Evolutionary conservation across 1,140 invertebrate genomes (phyloP), one percentile per base, ranked within the genome.

Genomic region (Aphelinus certus): DNA sequence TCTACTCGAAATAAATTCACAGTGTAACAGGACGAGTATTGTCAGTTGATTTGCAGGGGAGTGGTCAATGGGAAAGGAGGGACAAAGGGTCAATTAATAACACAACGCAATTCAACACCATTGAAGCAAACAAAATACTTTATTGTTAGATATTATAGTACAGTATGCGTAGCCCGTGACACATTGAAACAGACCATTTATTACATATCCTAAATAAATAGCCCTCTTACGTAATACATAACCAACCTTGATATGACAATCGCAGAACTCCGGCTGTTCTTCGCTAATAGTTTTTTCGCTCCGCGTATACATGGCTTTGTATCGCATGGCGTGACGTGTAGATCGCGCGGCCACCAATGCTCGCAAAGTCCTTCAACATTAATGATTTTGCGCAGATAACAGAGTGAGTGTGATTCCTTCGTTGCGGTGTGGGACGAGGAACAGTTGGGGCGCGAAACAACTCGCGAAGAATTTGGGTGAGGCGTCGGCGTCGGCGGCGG

Each of bases 91-190:
- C 26, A 26, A 26, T 26, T 26, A 26, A 26, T 26, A 26, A 26
- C 26, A 26, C 26, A 26, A 26, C 26, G 26, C 26, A 26, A 26
- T 26, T 26, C 26, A 73, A 75, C 45, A 61, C 51, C 10, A 66
- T 83, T 87, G 85, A 87, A 88, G 87, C 87, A 87, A 88, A 87
- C 86, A 88, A 88, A 88, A 88, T 88, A 88, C 82, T 88, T 88
- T 88, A 88, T 88, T 88, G 84, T 88, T 85, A 87, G 80, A 88
- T 88, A 88, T 86, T 87, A 86, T 85, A 86, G 83, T 88, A 87
- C 87, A 87, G 75, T 87, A 88, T 84, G 84, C 84, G 85, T 87
- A 87, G 87, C 85, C 86, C 85, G 85, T 88, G 86, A 87, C 86
- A 88, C 85, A 88, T 86, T 85, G 84, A 88, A 88, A 87, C 86